Evolutionary conservation across 2,113 vertebrate species (phyloP).

Genomic region (Anser brachyrhynchus): DNA sequence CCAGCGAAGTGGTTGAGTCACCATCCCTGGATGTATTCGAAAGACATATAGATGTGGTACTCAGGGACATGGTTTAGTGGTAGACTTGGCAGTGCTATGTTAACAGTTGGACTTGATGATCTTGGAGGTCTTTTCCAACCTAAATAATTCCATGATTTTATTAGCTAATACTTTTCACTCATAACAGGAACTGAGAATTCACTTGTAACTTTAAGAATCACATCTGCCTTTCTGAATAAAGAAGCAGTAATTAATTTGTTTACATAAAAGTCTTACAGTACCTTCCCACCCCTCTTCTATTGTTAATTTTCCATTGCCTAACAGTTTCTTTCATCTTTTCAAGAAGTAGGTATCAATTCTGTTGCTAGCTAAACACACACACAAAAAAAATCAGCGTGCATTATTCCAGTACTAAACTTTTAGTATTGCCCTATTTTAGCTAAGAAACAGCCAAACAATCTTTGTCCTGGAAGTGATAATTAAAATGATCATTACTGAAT

Average conservation of each 20-base stretch:
- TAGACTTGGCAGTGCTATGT: too few relatives aligned
- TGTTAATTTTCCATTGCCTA: neutral
- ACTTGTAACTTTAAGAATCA: neutral
- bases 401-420: neutral
- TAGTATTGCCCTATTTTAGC: neutral
- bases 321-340: neutral
- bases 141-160: too few relatives aligned
- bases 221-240: neutral
- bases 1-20: too few relatives aligned
- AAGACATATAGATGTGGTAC: too few relatives aligned
- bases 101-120: too few relatives aligned
- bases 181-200: neutral
- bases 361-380: neutral
- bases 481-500: constrained; percentile 37
- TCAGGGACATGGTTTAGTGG: too few relatives aligned
- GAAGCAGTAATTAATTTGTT: neutral
- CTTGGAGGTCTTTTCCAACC: too few relatives aligned
- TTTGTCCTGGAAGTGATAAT: constrained; percentile 6
- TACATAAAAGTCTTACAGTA: neutral
- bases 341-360: neutral
- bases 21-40: too few relatives aligned
- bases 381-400: neutral
- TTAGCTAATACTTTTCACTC: neutral
- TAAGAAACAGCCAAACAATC: neutral
- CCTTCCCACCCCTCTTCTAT: neutral